Base-by-base conservation (phyloP, 2,888 invertebrate species). In the Mesorhabditis sp. region DNA sequence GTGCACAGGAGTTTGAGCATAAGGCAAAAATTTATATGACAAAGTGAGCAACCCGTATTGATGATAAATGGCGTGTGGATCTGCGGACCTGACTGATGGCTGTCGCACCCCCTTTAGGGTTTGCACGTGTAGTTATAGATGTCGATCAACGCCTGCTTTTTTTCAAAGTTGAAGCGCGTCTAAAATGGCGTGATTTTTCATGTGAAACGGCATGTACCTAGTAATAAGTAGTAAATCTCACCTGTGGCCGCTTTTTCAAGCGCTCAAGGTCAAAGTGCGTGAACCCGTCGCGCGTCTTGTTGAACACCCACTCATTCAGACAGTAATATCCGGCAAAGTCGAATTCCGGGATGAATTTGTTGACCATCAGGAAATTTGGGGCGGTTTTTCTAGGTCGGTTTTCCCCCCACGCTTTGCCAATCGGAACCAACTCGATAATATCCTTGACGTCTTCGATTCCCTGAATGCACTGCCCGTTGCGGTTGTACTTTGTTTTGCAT, bases 341-440 rank as follows among this genome's bases (percentile, higher is more conserved):
- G 58, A 50, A 50, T 13, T 50, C 58, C 58, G 58, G 58, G 7
- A 50, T n/a, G n/a, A 50, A 50, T 50, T 50, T 50, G 58, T 50
- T 50, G 58, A 10, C 58, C 58, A 50, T 50, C n/a, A 50, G 58
- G 58, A 50, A 50, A 50, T n/a, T 10, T 50, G 7, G 7, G 7
- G 58, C 58, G 58, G 58, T 50, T n/a, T 50, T 50, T 10, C 58
- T 50, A 50, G 28, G 28, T 28, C 28, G 28, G 28, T 28, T 28
- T 28, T 28, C 28, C 28, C 28, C 28, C 28, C 28, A 28, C 28
- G 28, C 28, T 28, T 28, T 28, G 28, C 28, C 28, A 28, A 28
- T 28, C 28, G 28, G 28, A 28, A 28, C 28, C 28, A 28, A 28
- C 28, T 28, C 28, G 28, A 28, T 28, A 28, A 28, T 28, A 28